Base-by-base conservation (phyloP, 2,797 vertebrate genomes). In the Melanotaenia trifasciata region DNA sequence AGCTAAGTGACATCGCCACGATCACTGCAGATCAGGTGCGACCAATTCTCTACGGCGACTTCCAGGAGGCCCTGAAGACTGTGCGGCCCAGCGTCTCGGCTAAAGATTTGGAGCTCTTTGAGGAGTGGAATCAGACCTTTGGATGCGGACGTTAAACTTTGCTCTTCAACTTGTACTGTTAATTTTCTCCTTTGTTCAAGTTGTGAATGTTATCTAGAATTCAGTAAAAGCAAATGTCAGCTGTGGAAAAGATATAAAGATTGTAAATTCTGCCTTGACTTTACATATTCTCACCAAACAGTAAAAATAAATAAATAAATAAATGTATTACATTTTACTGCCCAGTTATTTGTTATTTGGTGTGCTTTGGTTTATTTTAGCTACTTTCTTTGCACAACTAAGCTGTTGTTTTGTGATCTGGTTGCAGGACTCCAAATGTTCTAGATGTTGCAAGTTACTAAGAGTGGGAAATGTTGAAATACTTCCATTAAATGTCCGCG, bases 101-200 rank as follows among this genome's bases (percentile, higher is more conserved):
- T 0, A 96, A 92, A 87, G 98, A 99, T 80, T 74, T 99, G 51
- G 96, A 99, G 84, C 90, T 98, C 16, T 99, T 97, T 45, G 96
- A 98, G 60, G 92, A 95, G 20, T 99, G 98, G 98, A 98, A 99
- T 84, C 93, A 94, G 86, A 98, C 96, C 0, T 99, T 98, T 64
- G 98, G 98, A 60, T 97, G 97, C 35, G 96, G 98, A 13, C 95
- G 95, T 79, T 99, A 80, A 92, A 60, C 16, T 10, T 20, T 26
- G 2, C 26, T 64, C 38, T 12, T 66, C 10, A 8, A 13, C 24
- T 22, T 20, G 11, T 12, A 13, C 7, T 2, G 11, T 53, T 20
- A 3, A 56, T 32, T 5, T 40, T 24, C 26, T n/a, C 26, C 7
- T 47, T 28, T 22, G 1, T 24, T 69, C 3, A 30, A 36, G 35